Base-by-base conservation (phyloP, 1,140 invertebrate species). In the Drosophila fuyamai region DNA sequence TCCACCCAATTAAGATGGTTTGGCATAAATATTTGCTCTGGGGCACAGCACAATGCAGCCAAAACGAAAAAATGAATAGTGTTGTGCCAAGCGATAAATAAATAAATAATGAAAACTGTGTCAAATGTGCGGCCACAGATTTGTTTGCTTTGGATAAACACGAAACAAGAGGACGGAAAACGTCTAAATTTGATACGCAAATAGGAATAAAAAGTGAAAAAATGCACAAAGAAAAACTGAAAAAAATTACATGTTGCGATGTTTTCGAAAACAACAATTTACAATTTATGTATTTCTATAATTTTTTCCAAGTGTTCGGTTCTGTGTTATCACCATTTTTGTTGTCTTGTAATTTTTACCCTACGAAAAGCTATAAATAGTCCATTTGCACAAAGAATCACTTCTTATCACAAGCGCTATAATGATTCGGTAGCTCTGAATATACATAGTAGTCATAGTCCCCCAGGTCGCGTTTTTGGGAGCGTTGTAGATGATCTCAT, bases 111-210 rank as follows among this genome's bases (percentile, higher is more conserved):
- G 63, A 66, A 83, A 86, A 76, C 78, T 88, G 83, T 86, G 82
- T 86, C 82, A 86, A 86, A 88, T 88, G 79, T 75, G 78, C 74
- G 79, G 57, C 55, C 74, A 62, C 58, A 72, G 82, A 88, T 86
- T 88, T 86, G 83, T 88, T 86, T 76, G 66, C 79, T 44, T 65
- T 48, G 66, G 54, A 76, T 79, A 79, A 88, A 88, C 75, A 83
- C 53, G 36, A 71, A 79, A 61, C 47, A 61, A 66, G 53, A 63
- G 57, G 43, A 55, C 62, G 41, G 51, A 53, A 55, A 78, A 58
- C 47, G 56, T 68, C 60, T 66, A 47, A 44, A 65, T 76, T 57
- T 76, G 18, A 70, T 63, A 65, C 43, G 51, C 36, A 75, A 55
- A 63, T 63, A 67, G 27, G 46, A 61, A 27, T 35, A 38, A 46